A percentile compares a stretch with the other conserved stretches of the same genome.
Evolutionary conservation across 2,113 vertebrate species (phyloP).

Genomic region (Mastomys coucha): DNA sequence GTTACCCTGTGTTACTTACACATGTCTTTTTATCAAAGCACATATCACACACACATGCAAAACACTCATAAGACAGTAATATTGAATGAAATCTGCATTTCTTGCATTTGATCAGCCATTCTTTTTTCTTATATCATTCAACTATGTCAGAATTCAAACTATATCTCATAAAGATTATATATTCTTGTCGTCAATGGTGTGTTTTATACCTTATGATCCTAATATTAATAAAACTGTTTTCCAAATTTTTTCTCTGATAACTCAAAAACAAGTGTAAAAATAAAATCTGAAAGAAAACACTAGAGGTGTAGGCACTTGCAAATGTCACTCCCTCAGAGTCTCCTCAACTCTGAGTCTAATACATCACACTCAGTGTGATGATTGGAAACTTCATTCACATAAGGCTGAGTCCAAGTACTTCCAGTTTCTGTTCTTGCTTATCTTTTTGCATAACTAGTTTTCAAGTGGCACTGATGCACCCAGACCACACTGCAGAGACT

Average conservation of each 20-base stretch:
- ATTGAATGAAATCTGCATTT: not conserved
- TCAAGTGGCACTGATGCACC: not conserved
- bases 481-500: not conserved
- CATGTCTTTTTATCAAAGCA: too few species aligned
- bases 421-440: not conserved
- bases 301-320: not conserved
- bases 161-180: not conserved
- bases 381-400: not conserved
- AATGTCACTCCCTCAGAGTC: not conserved
- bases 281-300: not conserved
- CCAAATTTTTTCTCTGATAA: not conserved
- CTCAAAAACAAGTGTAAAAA: not conserved
- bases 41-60: not conserved
- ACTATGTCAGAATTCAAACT: not conserved
- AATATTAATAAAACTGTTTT: not conserved
- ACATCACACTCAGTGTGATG: not conserved
- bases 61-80: not conserved
- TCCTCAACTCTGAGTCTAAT: not conserved
- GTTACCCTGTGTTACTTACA: not conserved
- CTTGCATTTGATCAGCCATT: not conserved
- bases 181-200: not conserved
- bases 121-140: not conserved
- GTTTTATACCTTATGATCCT: not conserved
- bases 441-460: not conserved
- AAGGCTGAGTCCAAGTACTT: not conserved